Evolutionary conservation across 2,797 vertebrate genomes (phyloP).

Genomic region (Tiaroga cobitis): DNA sequence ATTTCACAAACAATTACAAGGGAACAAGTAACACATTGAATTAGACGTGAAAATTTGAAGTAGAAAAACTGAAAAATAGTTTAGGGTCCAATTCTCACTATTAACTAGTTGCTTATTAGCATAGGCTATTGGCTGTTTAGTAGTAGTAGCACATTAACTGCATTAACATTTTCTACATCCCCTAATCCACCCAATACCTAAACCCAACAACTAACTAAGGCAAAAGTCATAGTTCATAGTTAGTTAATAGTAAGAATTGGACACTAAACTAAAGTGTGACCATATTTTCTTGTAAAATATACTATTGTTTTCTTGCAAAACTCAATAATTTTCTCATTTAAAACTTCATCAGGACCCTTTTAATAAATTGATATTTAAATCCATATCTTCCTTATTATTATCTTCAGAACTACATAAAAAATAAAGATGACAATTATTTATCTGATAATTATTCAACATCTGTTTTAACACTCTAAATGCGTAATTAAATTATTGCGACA

Average conservation of each 20-base stretch:
- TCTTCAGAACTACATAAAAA: not conserved
- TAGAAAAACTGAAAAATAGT: not conserved
- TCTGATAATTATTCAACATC: constrained; percentile 12
- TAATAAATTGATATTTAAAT: not conserved
- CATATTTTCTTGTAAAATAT: not conserved
- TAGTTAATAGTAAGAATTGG: too few species aligned
- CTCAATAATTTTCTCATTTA: too few species aligned
- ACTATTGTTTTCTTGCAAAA: not conserved
- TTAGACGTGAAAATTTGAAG: not conserved
- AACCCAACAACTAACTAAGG: too few species aligned
- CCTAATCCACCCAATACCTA: too few species aligned
- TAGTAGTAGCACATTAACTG: too few species aligned
- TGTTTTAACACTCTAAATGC: not conserved
- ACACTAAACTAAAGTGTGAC: too few species aligned
- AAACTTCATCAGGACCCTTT: not conserved
- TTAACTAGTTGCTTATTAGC: too few species aligned
- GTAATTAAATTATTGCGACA: not conserved
- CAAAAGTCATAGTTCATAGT: too few species aligned
- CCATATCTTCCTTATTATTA: too few species aligned
- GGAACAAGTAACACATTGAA: not conserved
- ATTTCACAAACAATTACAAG: not conserved
- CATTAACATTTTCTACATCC: too few species aligned
- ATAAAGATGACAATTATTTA: not conserved
- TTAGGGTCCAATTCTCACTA: too few species aligned
- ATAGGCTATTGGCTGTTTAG: too few species aligned